Conservation (phyloP, 2,113 vertebrate species). For the Lophura nycthemera region DNA sequence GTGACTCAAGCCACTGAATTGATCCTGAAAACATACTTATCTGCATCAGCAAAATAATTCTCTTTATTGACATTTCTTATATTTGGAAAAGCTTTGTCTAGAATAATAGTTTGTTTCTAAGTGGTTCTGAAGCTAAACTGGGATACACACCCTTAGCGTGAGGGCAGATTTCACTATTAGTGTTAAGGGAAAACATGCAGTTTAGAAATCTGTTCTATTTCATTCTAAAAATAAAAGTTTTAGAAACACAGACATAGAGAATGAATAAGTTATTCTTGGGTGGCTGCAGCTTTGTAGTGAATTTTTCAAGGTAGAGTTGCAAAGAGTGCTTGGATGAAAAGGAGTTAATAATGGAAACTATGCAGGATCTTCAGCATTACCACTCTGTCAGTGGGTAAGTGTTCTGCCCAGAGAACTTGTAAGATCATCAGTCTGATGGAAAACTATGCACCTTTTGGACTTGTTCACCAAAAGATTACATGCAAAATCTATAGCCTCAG, state of each 20-base stretch:
- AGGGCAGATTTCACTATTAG: neutral
- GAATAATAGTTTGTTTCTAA: neutral
- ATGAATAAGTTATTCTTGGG: neutral
- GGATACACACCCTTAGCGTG: neutral
- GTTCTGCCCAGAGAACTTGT: neutral
- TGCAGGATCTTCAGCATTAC: neutral
- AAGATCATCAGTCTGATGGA: neutral
- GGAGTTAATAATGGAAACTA: conserved; percentile 11
- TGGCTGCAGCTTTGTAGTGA: neutral
- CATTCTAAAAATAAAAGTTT: conserved; percentile 18
- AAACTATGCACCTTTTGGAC: neutral
- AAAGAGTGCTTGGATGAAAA: conserved; percentile 29
- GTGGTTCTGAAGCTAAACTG: neutral
- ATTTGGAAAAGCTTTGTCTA: neutral
- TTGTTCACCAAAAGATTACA: neutral
- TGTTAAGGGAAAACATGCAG: neutral
- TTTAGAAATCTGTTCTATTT: neutral
- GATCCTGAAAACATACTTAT: neutral
- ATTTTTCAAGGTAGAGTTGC: neutral
- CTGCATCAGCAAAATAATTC: neutral
- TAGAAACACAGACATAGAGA: neutral
- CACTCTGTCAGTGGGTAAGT: neutral
- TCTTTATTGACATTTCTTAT: neutral
- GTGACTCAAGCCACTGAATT: neutral
- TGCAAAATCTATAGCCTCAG: neutral